Evolutionary conservation across 1,140 invertebrate genomes (phyloP).

Genomic region (Meloidogyne chitwoodi): DNA sequence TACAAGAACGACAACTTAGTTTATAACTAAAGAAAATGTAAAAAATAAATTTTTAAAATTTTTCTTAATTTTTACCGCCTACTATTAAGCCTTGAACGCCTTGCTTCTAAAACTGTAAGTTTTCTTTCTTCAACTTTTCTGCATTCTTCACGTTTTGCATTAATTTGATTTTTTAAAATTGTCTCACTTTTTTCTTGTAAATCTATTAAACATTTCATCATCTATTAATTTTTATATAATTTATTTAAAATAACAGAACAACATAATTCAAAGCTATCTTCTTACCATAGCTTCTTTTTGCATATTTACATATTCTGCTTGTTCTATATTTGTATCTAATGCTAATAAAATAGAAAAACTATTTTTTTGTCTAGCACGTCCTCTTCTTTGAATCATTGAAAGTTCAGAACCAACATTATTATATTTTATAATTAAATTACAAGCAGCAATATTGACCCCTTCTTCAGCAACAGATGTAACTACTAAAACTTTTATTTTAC

Average conservation of each 20-base stretch:
- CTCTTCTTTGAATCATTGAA: conserved; percentile 61
- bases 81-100: neutral
- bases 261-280: no score
- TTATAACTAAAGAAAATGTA: conserved; percentile 11
- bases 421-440: conserved; percentile 62
- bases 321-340: conserved; percentile 27
- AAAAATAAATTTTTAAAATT: no score
- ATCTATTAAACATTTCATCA: conserved; percentile 25
- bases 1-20: conserved; percentile 18
- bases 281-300: conserved; percentile 31
- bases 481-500: conserved; percentile 62
- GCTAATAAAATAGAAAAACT: conserved; percentile 37
- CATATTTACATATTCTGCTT: conserved; percentile 43
- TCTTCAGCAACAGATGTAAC: conserved; percentile 62
- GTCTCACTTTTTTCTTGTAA: conserved; percentile 16
- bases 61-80: neutral
- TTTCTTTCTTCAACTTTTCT: conserved; percentile 1
- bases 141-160: neutral
- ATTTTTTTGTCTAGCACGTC: conserved; percentile 44
- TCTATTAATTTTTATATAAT: conserved; percentile 2
- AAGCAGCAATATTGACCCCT: conserved; percentile 60
- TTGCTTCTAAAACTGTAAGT: neutral
- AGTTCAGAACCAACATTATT: conserved; percentile 61
- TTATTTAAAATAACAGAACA: no score
- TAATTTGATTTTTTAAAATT: neutral